Conservation (phyloP, 2,113 vertebrate genomes). For the Cyanistes caeruleus region DNA sequence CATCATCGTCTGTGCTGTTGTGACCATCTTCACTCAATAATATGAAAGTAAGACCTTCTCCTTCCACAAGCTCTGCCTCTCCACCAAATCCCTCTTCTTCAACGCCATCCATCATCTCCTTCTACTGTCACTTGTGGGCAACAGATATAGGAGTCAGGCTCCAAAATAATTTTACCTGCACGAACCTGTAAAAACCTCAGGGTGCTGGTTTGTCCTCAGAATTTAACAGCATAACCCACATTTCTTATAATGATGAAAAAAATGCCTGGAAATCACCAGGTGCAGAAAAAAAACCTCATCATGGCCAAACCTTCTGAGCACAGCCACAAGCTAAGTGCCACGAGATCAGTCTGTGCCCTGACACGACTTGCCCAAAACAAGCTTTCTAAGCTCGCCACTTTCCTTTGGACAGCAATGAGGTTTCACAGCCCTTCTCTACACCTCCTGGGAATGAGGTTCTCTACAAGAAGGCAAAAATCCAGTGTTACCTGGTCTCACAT, state of each 20-base stretch:
- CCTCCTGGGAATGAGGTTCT: neutral
- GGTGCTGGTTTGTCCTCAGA: neutral
- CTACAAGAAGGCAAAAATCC: neutral
- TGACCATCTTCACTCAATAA: neutral
- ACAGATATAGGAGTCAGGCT: neutral
- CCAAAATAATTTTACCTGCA: neutral
- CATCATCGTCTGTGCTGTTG: neutral
- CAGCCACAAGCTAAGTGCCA: neutral
- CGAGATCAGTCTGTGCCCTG: fast-evolving
- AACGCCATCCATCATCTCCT: neutral
- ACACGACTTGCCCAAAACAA: neutral
- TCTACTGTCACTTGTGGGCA: neutral
- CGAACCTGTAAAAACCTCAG: neutral
- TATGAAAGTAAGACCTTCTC: neutral
- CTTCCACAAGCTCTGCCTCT: neutral
- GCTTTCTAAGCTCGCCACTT: neutral
- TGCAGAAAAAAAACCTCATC: neutral
- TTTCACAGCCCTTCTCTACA: neutral
- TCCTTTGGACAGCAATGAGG: neutral
- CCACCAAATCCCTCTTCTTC: neutral
- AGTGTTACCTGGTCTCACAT: conserved; percentile 79
- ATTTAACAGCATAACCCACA: neutral
- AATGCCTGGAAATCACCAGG: neutral
- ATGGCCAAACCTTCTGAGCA: neutral
- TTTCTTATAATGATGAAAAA: neutral